Conservation (phyloP, 2,113 vertebrate genomes). For the Scolopax mira region DNA sequence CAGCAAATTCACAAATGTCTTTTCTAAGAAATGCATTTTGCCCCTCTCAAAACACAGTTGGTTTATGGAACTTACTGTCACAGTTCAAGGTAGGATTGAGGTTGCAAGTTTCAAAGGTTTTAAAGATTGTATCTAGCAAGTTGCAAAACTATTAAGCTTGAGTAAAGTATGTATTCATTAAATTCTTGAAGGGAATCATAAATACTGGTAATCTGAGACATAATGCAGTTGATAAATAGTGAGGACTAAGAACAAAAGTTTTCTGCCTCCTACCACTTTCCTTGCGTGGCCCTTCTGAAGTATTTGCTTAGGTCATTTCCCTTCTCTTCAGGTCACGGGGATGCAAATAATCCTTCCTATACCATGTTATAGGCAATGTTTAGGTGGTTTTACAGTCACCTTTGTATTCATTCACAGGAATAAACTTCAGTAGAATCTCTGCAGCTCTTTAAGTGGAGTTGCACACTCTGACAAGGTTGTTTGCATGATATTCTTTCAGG, state of each 20-base stretch:
- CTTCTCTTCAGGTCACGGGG: not conserved
- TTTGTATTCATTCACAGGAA: not conserved
- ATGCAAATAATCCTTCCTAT: not conserved
- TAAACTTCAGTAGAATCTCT: not conserved
- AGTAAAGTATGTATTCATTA: not conserved
- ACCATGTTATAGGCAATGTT: not conserved
- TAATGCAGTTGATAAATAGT: not conserved
- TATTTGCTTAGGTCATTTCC: not conserved
- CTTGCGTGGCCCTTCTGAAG: not conserved
- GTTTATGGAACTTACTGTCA: not conserved
- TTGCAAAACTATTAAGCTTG: not conserved
- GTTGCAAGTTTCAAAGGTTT: not conserved
- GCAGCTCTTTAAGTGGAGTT: not conserved
- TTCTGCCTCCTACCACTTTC: not conserved
- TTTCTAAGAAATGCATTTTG: not conserved
- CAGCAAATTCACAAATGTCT: not conserved
- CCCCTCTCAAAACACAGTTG: not conserved
- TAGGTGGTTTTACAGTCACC: not conserved
- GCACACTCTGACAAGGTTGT: not conserved
- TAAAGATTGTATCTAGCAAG: not conserved
- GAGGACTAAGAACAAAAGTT: not conserved
- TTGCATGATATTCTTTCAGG: not conserved
- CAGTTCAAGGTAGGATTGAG: not conserved
- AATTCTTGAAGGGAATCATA: not conserved
- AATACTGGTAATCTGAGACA: not conserved